Base-by-base conservation (phyloP, 2,797 vertebrate species). In the Amblyopsis hoosieri region DNA sequence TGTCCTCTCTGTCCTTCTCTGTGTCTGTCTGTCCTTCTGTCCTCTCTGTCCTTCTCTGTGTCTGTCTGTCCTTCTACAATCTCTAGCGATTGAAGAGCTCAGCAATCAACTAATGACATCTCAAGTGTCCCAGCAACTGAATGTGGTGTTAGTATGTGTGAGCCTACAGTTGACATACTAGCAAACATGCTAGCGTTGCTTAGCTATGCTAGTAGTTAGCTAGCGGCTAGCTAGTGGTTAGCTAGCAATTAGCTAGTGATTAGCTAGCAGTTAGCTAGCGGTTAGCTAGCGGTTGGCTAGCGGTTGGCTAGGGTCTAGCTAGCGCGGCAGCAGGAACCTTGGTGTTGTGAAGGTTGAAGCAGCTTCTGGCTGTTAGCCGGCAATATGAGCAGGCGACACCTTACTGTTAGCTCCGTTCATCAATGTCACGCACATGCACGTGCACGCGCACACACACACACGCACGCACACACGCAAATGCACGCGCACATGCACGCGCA, bases 291-390 rank as follows among this genome's bases (percentile, higher is more conserved):
- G 2, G 19, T 19, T 19, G 3, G 19, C 19, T 2, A 23, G 19
- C 19, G 19, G 19, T 23, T 23, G 19, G 19, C 19, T 23, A 23
- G 19, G 19, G 54, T 62, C 23, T 71, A 76, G 71, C 64, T 7
- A 69, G 71, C 79, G 78, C 80, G 52, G 10, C 4, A n/a, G 11
- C 9, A n/a, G 11, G 46, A n/a, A 47, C 13, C 46, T 12, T n/a
- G 75, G 64, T 50, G 52, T 12, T 64, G 73, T 69, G 47, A 64
- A 75, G 66, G 57, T 23, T 67, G 79, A 51, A 49, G 71, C 66
- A n/a, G 17, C 70, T 78, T 46, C 57, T 79, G 78, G 76, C 74
- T 56, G 66, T 58, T 72, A 52, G 78, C 72, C 83, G 80, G 78
- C 64, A 57, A 66, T 58, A 81, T 67, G 33, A 37, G 33, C 5